Evolutionary conservation across 1,140 invertebrate genomes (phyloP).

Genomic region (Sinonovacula constricta): DNA sequence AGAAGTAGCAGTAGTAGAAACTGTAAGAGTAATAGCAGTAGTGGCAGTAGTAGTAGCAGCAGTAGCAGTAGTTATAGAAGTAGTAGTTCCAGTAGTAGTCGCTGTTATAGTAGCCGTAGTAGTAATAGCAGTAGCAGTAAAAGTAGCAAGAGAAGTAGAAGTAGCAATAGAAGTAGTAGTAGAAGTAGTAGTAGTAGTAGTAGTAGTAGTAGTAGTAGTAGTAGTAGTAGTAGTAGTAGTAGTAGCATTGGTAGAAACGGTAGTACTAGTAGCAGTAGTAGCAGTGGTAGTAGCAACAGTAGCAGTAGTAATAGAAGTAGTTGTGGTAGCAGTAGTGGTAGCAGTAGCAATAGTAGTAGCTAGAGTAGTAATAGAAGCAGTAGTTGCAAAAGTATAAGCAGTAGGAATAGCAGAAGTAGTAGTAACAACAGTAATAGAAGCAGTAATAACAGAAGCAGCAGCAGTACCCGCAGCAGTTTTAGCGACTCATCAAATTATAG

Average conservation of each 20-base stretch:
- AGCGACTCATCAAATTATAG: no score
- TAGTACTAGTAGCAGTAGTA: constrained; percentile 26
- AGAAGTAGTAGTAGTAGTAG: constrained; percentile 43
- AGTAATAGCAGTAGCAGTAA: no score
- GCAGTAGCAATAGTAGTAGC: no score
- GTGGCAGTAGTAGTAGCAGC: background rate
- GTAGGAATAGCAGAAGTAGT: no score
- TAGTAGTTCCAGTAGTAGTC: no score
- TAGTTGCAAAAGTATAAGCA: no score
- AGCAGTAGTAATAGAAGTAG: constrained; percentile 11
- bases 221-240: constrained; percentile 38
- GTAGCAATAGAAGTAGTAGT: constrained; percentile 47
- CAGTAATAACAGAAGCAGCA: no score
- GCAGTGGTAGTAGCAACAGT: constrained; percentile 24
- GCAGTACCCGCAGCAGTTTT: no score
- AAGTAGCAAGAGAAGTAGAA: constrained; percentile 41
- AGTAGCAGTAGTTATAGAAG: background rate
- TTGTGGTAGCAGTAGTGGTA: constrained; percentile 17
- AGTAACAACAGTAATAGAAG: no score
- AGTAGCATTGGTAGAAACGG: constrained; percentile 47
- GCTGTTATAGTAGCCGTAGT: no score
- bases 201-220: constrained; percentile 43
- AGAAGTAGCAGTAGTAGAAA: background rate
- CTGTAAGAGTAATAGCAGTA: background rate
- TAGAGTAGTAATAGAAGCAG: no score